Conservation (phyloP, 2,797 vertebrate genomes). For the Trachops cirrhosus region DNA sequence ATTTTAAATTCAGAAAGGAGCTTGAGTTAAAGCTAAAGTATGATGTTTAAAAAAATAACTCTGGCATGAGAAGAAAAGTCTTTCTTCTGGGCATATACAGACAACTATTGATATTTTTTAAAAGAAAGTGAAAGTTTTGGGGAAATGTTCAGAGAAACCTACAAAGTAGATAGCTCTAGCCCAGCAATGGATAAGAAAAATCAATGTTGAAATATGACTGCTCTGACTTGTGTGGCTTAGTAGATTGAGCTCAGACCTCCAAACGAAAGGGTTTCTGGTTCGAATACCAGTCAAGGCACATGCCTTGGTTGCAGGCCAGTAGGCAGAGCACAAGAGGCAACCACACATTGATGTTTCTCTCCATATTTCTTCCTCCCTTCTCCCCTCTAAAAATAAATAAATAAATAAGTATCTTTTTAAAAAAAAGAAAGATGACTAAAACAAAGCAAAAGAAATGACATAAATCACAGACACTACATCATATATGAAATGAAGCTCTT, state of each 20-base stretch:
- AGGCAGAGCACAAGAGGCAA: too few species aligned
- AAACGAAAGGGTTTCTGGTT: too few species aligned
- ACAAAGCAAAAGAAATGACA: background rate
- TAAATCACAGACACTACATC: background rate
- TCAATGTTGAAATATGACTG: background rate
- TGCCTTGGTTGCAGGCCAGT: too few species aligned
- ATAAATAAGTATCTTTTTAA: too few species aligned
- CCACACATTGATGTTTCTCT: too few species aligned
- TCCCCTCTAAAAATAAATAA: too few species aligned
- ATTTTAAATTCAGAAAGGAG: slow-evolving; percentile 20
- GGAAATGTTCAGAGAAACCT: background rate
- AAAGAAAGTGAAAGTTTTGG: background rate
- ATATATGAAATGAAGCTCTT: background rate
- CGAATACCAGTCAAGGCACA: too few species aligned
- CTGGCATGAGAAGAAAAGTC: background rate
- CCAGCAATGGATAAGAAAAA: background rate
- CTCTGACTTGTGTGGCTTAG: too few species aligned
- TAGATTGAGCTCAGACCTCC: too few species aligned
- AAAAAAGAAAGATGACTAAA: background rate
- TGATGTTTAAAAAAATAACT: background rate
- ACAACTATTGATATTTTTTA: background rate
- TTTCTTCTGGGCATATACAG: background rate
- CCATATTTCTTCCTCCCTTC: too few species aligned
- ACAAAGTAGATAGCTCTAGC: background rate
- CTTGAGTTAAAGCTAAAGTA: background rate